Conservation (phyloP, 2,888 invertebrate genomes). For the Hypselothyrea guttata region DNA sequence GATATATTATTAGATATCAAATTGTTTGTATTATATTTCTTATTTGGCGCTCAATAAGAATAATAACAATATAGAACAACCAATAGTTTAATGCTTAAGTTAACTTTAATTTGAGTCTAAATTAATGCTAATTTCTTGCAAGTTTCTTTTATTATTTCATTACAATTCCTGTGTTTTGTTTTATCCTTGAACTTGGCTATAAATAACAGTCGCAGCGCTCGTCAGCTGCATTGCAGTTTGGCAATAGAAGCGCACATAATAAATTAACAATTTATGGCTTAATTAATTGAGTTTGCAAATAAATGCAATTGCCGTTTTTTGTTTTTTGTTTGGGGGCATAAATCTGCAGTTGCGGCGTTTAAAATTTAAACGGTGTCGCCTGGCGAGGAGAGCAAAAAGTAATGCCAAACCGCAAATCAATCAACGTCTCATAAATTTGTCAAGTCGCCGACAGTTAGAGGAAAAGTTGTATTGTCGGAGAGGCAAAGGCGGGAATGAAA, state of each 20-base stretch:
- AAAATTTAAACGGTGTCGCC: constrained; percentile 35
- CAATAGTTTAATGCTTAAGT: too few relatives aligned
- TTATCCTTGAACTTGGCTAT: constrained; percentile 49
- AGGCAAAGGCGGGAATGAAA: neutral
- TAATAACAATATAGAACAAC: too few relatives aligned
- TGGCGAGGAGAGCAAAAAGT: constrained; percentile 7
- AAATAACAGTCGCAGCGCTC: constrained; percentile 18
- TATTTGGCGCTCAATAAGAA: too few relatives aligned
- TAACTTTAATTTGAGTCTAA: too few relatives aligned
- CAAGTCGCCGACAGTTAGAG: constrained; percentile 60
- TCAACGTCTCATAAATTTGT: constrained; percentile 79
- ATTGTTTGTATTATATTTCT: too few relatives aligned
- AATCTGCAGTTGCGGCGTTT: constrained; percentile 49
- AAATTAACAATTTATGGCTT: constrained; percentile 54
- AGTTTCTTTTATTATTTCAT: neutral
- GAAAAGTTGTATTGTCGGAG: constrained; percentile 27
- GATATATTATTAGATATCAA: too few relatives aligned
- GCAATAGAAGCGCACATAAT: constrained; percentile 8
- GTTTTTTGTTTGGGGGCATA: constrained; percentile 40
- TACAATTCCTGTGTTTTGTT: constrained; percentile 7
- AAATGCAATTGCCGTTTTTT: constrained; percentile 29
- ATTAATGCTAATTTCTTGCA: too few relatives aligned
- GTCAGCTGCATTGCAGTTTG: neutral
- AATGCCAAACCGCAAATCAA: constrained; percentile 70
- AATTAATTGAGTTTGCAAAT: constrained; percentile 55